Base-by-base conservation (phyloP, 2,888 invertebrate genomes). In the Drosophila tanythrix region DNA sequence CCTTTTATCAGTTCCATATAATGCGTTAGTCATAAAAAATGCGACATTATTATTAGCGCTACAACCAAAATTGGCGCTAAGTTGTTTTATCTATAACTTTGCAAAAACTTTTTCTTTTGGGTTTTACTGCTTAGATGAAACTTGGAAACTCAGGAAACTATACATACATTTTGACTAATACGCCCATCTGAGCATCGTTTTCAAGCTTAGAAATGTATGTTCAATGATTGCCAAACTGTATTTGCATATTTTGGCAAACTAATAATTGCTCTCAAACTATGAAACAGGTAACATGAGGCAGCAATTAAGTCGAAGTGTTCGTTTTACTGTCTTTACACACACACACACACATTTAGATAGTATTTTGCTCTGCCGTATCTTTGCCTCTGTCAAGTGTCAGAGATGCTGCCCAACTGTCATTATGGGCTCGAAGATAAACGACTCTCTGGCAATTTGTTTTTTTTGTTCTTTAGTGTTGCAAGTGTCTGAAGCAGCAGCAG, bases 371-470 rank as follows among this genome's bases (percentile, higher is more conserved):
- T 43, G n/a, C 13, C 21, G 11, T 36, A 53, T 38, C 56, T 33
- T 33, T 60, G n/a, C 27, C 57, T 69, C 69, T 64, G 73, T 64
- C 78, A 79, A 79, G 69, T 84, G 84, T 81, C 84, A 88, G 81
- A 43, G 57, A 18, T 40, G 83, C 72, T 82, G 83, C 68, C 69
- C 80, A 77, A 86, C 84, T 86, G 89, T 86, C 90, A 86, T 85
- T 85, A 85, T 89, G 88, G 87, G 87, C 90, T 76, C 73, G 69
- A 87, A 90, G 87, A 90, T 87, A 87, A 87, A 87, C 89, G 90
- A 87, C 89, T 90, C 79, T 83, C 74, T 59, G 79, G 69, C 76
- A 79, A 79, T 79, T 81, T 78, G 70, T 71, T 62, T 70, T 43
- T 60, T 61, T 40, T 33, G 40, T 18, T 40, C 62, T 29, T 55